phyloP scores from a whole-genome alignment of 2,888 invertebrate genomes.

The Watsonalla cultraria region DNA sequence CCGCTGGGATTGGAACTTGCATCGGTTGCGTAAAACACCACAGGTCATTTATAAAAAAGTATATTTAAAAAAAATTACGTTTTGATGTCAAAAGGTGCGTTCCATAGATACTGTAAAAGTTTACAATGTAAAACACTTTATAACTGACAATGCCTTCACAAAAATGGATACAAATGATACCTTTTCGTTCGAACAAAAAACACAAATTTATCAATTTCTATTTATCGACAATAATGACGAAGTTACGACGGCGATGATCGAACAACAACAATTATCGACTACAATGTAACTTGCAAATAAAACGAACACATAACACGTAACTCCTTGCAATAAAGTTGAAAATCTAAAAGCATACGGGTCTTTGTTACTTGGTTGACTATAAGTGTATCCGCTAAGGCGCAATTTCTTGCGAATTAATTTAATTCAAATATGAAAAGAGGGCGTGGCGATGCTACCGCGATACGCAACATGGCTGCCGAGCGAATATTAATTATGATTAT shows the following conservation, averaged over 20 bases:
- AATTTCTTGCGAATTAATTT: slow-evolving; percentile 38
- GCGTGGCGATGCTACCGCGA: slow-evolving; percentile 55
- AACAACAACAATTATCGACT: slow-evolving; percentile 14
- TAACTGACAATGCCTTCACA: slow-evolving; percentile 12
- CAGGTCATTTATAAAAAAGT: no score
- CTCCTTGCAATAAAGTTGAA: slow-evolving; percentile 19
- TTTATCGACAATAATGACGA: slow-evolving; percentile 12
- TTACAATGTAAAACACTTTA: slow-evolving; percentile 9
- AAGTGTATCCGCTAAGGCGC: slow-evolving; percentile 18
- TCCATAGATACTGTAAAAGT: slow-evolving; percentile 1
- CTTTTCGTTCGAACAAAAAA: slow-evolving; percentile 13
- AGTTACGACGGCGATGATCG: slow-evolving; percentile 17
- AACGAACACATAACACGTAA: slow-evolving; percentile 1
- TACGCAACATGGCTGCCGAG: slow-evolving; percentile 52
- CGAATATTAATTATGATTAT: slow-evolving; percentile 45
- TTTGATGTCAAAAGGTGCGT: not conserved
- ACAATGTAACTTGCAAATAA: slow-evolving; percentile 6
- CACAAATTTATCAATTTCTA: slow-evolving; percentile 19
- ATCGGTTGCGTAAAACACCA: no score
- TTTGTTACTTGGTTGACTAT: slow-evolving; percentile 5
- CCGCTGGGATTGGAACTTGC: no score
- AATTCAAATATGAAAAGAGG: slow-evolving; percentile 49
- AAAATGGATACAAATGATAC: slow-evolving; percentile 3
- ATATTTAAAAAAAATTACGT: no score
- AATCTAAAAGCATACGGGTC: slow-evolving; percentile 16